phyloP scores from a whole-genome alignment of 2,888 invertebrate genomes.

The Mechanitis messenoides region DNA sequence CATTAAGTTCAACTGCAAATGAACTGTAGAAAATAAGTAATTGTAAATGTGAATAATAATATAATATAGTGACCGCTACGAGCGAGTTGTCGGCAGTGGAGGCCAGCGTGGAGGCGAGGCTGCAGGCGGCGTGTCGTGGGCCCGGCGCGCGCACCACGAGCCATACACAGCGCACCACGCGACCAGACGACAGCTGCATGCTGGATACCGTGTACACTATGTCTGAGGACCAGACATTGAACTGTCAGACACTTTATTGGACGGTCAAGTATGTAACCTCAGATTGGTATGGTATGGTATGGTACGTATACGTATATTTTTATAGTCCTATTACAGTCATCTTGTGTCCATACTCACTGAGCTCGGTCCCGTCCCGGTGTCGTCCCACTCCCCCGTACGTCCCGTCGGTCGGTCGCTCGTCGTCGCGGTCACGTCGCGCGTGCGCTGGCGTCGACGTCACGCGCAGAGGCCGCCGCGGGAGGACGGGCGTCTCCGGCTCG shows the following conservation, averaged over 20 bases:
- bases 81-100: constrained; percentile 71
- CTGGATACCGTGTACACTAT: constrained; percentile 75
- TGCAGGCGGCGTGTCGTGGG: constrained; percentile 60
- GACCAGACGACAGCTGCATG: constrained; percentile 67
- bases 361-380: constrained; percentile 67
- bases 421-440: constrained; percentile 32
- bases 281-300: too few species aligned
- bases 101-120: constrained; percentile 63
- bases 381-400: constrained; percentile 62
- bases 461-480: constrained; percentile 44
- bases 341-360: constrained; percentile 44
- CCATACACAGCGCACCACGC: constrained; percentile 79
- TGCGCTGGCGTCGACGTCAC: constrained; percentile 64
- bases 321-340: neutral
- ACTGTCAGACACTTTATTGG: too few species aligned
- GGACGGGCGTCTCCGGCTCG: constrained; percentile 47
- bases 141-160: constrained; percentile 66
- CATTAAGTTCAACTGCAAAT: neutral
- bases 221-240: constrained; percentile 37
- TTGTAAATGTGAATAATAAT: too few species aligned
- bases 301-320: neutral
- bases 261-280: too few species aligned
- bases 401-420: constrained; percentile 49
- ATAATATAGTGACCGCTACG: constrained; percentile 39
- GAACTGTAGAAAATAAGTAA: too few species aligned